Evolutionary conservation across 2,113 vertebrate species (phyloP), one percentile per base, ranked within the genome.

Genomic region (Zootoca vivipara): DNA sequence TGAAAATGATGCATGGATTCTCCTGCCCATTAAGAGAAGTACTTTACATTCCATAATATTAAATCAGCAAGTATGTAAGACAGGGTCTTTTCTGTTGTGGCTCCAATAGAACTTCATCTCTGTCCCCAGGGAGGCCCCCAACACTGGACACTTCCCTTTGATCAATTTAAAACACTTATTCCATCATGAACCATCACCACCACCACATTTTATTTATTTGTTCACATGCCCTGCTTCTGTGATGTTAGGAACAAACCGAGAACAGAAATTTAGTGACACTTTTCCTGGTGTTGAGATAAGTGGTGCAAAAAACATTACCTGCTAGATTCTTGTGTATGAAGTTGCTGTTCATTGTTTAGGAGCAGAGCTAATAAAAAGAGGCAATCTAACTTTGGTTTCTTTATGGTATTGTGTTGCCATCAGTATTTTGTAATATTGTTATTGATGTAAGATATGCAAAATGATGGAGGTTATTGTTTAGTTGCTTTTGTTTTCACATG

Each of bases 1-100:
- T 92, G 85, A 90, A 93, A 90, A 86, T 62, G 91, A 91, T 89
- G 56, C 13, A 7, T 33, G 22, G 7, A n/a, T n/a, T 20, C 13
- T 33, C 56, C 58, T 38, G 58, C 26, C 24, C 40, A 46, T 42
- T 40, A 42, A 86, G 40, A 33, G 12, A 16, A 7, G 67, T 67
- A 62, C 78, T 80, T 77, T 85, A 42, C 18, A 16, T 67, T 58
- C 62, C 40, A 62, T 85, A 75, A 67, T 67, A 65, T 78, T n/a
- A 77, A 40, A 77, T 42, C 75, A 85, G n/a, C 4, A 58, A 28
- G 28, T 58, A 16, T 24, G 3, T 52, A 52, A 52, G 46, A 52
- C 46, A 52, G 46, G 46, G 10, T 52, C 46, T 52, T 52, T 52
- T 52, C 46, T 52, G 46, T 52, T 52, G 10, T 52, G 46, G 46